A percentile compares a stretch with the other conserved stretches of the same genome.
Conservation (phyloP, 92 coral and sea anemone species). For the Umimayanthus chanpuru region DNA sequence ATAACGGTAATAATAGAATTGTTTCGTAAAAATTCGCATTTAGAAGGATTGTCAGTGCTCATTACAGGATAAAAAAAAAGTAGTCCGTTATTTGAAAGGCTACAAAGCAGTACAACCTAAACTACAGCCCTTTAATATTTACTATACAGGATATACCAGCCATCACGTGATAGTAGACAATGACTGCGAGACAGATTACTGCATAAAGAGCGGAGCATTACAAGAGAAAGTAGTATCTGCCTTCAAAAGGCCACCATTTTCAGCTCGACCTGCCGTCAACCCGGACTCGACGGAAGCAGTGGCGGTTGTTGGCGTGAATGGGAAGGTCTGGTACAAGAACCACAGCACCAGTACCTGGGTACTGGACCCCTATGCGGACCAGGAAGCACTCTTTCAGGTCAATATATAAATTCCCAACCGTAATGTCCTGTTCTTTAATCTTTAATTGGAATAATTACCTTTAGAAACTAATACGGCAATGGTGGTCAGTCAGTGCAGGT, state of each 20-base stretch:
- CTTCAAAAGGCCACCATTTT: conserved; percentile 80
- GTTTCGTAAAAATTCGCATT: too few species aligned
- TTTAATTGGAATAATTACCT: too few species aligned
- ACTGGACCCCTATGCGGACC: conserved; percentile 48
- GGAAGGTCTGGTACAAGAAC: conserved; percentile 72
- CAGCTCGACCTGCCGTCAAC: conserved; percentile 64
- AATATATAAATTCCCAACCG: too few species aligned
- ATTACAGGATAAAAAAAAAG: not conserved
- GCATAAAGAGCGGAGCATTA: conserved; percentile 72
- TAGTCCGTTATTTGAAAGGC: not conserved
- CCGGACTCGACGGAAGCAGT: conserved; percentile 70
- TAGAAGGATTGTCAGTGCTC: too few species aligned
- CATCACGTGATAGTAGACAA: conserved; percentile 85
- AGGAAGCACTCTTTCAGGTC: conserved; percentile 34
- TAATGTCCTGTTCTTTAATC: too few species aligned
- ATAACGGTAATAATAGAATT: too few species aligned
- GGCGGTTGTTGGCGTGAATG: conserved; percentile 70
- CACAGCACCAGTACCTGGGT: conserved; percentile 60
- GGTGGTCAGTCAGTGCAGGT: too few species aligned
- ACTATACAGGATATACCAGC: conserved; percentile 61
- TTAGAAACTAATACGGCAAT: too few species aligned
- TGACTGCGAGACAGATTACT: conserved; percentile 83
- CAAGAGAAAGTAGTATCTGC: conserved; percentile 45
- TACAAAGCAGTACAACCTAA: too few species aligned
- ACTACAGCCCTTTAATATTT: not conserved